Conservation (phyloP, 2,888 invertebrate genomes). For the Neocrepidodera transversa region DNA sequence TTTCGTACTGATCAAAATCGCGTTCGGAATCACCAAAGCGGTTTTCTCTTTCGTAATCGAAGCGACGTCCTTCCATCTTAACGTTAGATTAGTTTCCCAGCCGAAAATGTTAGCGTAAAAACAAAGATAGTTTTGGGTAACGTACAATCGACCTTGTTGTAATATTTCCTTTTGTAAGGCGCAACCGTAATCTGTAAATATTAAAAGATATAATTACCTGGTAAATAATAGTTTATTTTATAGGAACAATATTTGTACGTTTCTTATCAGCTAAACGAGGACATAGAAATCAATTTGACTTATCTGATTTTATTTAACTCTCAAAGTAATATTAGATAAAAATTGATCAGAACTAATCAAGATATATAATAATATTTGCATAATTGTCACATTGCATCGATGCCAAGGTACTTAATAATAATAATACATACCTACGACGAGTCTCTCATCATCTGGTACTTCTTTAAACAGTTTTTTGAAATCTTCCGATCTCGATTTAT, state of each 20-base stretch:
- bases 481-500: conserved; percentile 92
- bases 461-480: conserved; percentile 92
- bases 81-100: conserved; percentile 89
- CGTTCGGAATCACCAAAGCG: conserved; percentile 94
- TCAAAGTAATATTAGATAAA: not conserved
- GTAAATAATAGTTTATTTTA: not conserved
- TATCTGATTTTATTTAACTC: not conserved
- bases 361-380: not conserved
- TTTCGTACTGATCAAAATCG: conserved; percentile 84
- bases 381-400: no score
- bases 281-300: no score
- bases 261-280: no score
- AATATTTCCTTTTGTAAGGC: conserved; percentile 96
- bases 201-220: not conserved
- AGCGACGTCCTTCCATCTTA: conserved; percentile 90
- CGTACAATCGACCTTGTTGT: conserved; percentile 93
- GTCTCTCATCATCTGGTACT: conserved; percentile 87
- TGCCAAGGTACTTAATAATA: no score
- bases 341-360: no score
- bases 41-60: conserved; percentile 96
- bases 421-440: conserved; percentile 82
- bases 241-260: no score
- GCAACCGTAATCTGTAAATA: conserved; percentile 89
- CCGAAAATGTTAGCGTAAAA: conserved; percentile 98
- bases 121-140: conserved; percentile 93